A percentile compares a stretch with the other conserved stretches of the same genome.
phyloP scores from a whole-genome alignment of 2,113 vertebrate species.

The Malurus cyaneus region DNA sequence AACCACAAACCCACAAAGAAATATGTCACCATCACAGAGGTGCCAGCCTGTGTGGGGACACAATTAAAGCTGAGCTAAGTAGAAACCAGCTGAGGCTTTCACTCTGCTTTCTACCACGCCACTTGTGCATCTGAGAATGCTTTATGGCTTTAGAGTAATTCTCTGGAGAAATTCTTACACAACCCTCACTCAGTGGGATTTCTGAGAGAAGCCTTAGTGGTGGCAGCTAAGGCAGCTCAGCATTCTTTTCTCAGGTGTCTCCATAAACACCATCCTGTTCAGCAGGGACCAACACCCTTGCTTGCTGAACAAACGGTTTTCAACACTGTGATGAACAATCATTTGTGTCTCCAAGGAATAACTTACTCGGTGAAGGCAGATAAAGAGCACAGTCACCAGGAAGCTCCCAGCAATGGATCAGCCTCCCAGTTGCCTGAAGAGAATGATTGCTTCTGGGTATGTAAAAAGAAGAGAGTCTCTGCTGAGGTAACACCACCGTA shows the following conservation, averaged over 20 bases:
- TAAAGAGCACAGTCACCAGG: not conserved
- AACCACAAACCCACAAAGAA: not conserved
- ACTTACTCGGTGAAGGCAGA: not conserved
- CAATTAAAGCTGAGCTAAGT: not conserved
- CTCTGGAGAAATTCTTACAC: not conserved
- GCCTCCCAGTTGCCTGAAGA: not conserved
- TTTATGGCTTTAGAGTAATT: not conserved
- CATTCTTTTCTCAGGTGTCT: not conserved
- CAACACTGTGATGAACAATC: not conserved
- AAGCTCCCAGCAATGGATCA: not conserved
- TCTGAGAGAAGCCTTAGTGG: not conserved
- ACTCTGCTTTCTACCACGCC: not conserved
- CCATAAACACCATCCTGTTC: not conserved
- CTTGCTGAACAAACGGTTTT: not conserved
- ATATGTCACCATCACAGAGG: not conserved
- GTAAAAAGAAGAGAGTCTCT: not conserved
- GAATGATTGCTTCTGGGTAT: not conserved
- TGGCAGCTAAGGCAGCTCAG: not conserved
- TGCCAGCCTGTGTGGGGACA: not conserved
- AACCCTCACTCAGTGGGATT: not conserved
- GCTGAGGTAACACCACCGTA: not conserved
- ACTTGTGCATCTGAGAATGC: not conserved
- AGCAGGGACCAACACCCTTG: not conserved
- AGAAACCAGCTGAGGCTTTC: not conserved
- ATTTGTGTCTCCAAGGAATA: not conserved